These are phyloP conservation scores for Papilio demoleus DNA, from an alignment of 2,888 invertebrate species.

Conservation along the genomic window DNA sequence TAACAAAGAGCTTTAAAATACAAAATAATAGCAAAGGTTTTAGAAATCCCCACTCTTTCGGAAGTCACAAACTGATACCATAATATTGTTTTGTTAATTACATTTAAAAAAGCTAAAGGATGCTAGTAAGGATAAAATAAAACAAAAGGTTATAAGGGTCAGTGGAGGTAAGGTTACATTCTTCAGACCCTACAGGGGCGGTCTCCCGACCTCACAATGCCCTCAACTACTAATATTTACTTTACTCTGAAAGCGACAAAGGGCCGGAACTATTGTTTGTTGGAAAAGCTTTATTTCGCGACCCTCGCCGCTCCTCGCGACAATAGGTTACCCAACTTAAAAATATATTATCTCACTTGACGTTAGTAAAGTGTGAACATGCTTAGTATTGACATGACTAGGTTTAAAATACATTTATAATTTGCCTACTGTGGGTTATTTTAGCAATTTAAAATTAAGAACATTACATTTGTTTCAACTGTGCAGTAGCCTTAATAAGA, in stretches of 20 bases:
- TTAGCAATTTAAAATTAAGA: neutral
- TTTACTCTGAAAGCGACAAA: slow-evolving; percentile 79
- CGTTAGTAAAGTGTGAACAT: slow-evolving; percentile 59
- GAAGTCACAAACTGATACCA: neutral
- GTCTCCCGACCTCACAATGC: slow-evolving; percentile 59
- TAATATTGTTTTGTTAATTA: neutral
- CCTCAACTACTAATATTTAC: slow-evolving; percentile 82
- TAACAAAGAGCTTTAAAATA: no score
- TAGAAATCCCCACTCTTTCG: neutral
- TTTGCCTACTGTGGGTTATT: no score
- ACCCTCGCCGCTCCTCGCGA: slow-evolving; percentile 77
- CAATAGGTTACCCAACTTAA: slow-evolving; percentile 84
- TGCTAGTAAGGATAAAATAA: slow-evolving; percentile 60
- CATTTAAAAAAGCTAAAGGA: slow-evolving; percentile 18
- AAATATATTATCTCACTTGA: slow-evolving; percentile 76
- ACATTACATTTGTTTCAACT: no score
- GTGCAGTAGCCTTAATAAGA: no score
- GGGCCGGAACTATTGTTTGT: slow-evolving; percentile 84
- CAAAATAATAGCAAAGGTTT: no score
- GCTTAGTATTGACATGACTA: slow-evolving; percentile 31
- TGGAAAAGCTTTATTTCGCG: slow-evolving; percentile 82
- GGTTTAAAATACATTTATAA: slow-evolving; percentile 41
- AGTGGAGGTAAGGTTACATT: slow-evolving; percentile 69
- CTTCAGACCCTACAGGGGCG: slow-evolving; percentile 59
- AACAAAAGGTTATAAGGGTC: slow-evolving; percentile 75